Percentiles rank a stretch among this genome's conserved stretches.
Evolutionary conservation across 2,113 vertebrate species (phyloP).

Genomic region (Oryzias melastigma): DNA sequence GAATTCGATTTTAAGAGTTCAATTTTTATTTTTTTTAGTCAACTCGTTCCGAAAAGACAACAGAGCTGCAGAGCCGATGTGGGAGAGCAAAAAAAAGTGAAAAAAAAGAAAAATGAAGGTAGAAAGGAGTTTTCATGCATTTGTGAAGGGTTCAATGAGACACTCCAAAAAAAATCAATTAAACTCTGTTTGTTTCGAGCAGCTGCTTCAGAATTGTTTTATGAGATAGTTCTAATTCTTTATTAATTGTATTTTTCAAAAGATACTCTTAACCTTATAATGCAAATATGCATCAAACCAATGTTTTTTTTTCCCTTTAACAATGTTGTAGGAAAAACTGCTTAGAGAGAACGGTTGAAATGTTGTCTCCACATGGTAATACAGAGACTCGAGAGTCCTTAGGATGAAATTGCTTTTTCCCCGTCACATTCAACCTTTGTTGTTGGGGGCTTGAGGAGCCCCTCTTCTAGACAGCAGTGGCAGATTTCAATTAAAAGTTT

Average conservation of each 20-base stretch:
- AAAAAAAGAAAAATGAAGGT: not conserved
- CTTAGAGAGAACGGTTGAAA: constrained; percentile 17
- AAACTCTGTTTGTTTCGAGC: constrained; percentile 9
- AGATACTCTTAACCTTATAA: no score
- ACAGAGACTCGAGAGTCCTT: constrained; percentile 24
- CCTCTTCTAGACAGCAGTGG: constrained; percentile 26
- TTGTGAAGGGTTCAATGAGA: constrained; percentile 4
- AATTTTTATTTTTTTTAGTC: constrained; percentile 6
- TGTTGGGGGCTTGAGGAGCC: constrained; percentile 9
- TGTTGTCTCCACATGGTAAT: constrained; percentile 30
- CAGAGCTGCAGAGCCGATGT: not conserved
- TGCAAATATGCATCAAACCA: no score
- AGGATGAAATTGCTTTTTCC: constrained; percentile 26
- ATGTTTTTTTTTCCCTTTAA: not conserved
- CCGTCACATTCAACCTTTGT: constrained; percentile 24
- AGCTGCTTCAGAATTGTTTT: not conserved
- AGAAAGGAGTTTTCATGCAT: not conserved
- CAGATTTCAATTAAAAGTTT: constrained; percentile 65
- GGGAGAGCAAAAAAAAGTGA: constrained; percentile 13
- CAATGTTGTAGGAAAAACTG: constrained; percentile 1
- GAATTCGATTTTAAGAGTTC: constrained; percentile 28
- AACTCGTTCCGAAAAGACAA: constrained; percentile 8
- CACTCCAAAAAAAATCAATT: constrained; percentile 16
- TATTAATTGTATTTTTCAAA: constrained; percentile 1
- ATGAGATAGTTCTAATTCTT: constrained; percentile 3